These are phyloP conservation scores for Percina caprodes DNA, from an alignment of 2,113 vertebrate genomes.

Conservation along the genomic window DNA sequence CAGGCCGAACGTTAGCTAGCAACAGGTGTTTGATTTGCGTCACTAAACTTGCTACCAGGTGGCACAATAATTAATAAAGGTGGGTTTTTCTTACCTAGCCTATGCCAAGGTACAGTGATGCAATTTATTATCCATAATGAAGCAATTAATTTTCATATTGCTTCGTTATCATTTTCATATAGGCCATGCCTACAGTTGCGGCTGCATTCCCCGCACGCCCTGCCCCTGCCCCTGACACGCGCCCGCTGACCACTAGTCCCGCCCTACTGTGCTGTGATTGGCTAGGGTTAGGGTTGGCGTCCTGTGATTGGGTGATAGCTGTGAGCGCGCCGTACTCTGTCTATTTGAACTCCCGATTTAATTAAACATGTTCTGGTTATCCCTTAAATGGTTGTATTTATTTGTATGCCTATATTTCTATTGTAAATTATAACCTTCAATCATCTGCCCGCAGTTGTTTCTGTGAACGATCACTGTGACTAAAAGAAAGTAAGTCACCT, in stretches of 20 bases:
- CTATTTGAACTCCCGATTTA: neutral
- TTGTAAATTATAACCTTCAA: neutral
- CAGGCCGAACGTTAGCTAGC: too few relatives aligned
- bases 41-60: neutral
- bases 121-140: neutral
- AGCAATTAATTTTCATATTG: too few relatives aligned
- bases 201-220: neutral
- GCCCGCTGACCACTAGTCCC: neutral
- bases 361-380: neutral
- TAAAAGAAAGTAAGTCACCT: too few relatives aligned
- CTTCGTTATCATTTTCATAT: neutral
- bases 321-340: too few relatives aligned
- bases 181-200: neutral
- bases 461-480: neutral
- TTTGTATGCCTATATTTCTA: neutral
- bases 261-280: neutral
- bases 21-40: neutral
- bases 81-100: neutral
- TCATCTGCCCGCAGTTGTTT: neutral
- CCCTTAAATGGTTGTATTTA: neutral
- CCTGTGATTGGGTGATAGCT: too few relatives aligned
- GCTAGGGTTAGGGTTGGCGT: too few relatives aligned
- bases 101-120: neutral
- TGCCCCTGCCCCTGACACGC: neutral
- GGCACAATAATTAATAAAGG: neutral